phyloP scores from a whole-genome alignment of 2,113 vertebrate genomes.

The Anoplopoma fimbria region DNA sequence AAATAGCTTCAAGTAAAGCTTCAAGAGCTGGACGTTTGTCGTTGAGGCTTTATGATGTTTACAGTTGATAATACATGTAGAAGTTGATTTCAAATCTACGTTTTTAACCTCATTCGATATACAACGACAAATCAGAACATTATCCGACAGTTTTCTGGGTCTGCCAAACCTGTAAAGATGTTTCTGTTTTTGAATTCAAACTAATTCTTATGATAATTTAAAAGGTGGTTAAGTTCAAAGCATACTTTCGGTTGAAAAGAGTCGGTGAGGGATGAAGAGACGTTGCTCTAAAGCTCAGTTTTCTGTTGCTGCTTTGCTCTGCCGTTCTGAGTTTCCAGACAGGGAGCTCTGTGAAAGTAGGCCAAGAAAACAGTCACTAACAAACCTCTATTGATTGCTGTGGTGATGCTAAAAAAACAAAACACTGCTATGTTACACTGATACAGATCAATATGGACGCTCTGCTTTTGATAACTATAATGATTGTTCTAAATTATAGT shows the following conservation, averaged over 20 bases:
- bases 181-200: background rate
- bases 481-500: no score
- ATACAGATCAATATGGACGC: background rate
- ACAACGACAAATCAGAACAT: no score
- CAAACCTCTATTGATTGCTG: constrained; percentile 47
- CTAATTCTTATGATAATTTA: no score
- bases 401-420: background rate
- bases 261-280: constrained; percentile 1
- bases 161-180: background rate
- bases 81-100: no score
- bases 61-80: background rate
- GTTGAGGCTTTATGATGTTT: background rate
- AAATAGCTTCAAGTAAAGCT: constrained; percentile 1
- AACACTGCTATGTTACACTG: background rate
- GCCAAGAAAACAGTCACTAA: constrained; percentile 60
- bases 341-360: constrained; percentile 64
- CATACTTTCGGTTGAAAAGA: no score
- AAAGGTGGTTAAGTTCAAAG: background rate
- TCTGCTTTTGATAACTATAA: no score
- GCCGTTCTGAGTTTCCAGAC: no score
- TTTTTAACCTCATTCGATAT: background rate
- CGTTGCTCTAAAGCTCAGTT: constrained; percentile 25
- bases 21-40: background rate
- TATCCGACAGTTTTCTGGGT: background rate
- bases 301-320: constrained; percentile 13